Evolutionary conservation across 1,140 invertebrate genomes (phyloP).

Genomic region (Papilio glaucus): DNA sequence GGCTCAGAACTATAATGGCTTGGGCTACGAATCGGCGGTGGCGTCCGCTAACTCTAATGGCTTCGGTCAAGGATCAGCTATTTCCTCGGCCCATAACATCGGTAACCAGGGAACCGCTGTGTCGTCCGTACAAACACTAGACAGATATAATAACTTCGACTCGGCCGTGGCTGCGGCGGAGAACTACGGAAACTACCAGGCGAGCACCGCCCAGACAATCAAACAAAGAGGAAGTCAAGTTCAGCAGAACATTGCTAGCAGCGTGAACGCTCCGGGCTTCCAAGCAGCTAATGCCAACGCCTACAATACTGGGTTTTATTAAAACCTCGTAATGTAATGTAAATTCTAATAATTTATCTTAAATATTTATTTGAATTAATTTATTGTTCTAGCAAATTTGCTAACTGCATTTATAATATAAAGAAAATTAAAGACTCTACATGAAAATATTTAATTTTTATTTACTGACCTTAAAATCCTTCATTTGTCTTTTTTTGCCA

Average conservation of each 20-base stretch:
- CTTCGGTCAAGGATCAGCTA: slow-evolving; percentile 53
- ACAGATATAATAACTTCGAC: slow-evolving; percentile 43
- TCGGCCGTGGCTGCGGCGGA: slow-evolving; percentile 51
- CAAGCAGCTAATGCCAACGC: slow-evolving; percentile 67
- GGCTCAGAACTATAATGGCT: slow-evolving; percentile 47
- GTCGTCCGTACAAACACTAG: slow-evolving; percentile 51
- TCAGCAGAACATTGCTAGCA: slow-evolving; percentile 65
- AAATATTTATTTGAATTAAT: slow-evolving; percentile 35
- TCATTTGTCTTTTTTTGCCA: neutral
- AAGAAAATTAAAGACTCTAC: neutral
- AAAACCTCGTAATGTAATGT: slow-evolving; percentile 27
- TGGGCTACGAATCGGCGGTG: slow-evolving; percentile 53
- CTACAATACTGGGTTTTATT: slow-evolving; percentile 64
- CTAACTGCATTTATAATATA: slow-evolving; percentile 3
- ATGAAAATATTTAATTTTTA: neutral
- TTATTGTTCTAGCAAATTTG: neutral
- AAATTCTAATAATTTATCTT: slow-evolving; percentile 31
- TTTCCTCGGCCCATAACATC: slow-evolving; percentile 57
- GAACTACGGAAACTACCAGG: slow-evolving; percentile 56
- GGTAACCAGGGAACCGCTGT: slow-evolving; percentile 56
- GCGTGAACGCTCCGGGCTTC: slow-evolving; percentile 66
- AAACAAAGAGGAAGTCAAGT: slow-evolving; percentile 54
- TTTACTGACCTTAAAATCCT: neutral
- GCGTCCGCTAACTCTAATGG: slow-evolving; percentile 49
- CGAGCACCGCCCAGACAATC: slow-evolving; percentile 59